These are phyloP conservation scores for Biston stratarius DNA, from an alignment of 2,888 invertebrate genomes.

Conservation along the genomic window DNA sequence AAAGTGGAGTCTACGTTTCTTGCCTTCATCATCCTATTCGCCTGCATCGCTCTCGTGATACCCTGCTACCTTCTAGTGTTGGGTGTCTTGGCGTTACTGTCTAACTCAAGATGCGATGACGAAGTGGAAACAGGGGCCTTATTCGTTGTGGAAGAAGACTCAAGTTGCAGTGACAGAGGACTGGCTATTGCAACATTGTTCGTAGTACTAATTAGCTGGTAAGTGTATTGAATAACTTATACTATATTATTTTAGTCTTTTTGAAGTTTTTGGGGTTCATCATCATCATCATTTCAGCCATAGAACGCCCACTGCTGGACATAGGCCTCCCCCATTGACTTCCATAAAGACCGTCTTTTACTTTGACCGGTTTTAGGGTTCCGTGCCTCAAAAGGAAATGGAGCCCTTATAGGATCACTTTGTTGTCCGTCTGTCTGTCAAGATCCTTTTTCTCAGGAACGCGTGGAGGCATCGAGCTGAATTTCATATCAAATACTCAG, in stretches of 20 bases:
- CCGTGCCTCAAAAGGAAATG: too few relatives aligned
- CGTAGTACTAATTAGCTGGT: conserved; percentile 78
- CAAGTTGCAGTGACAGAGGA: conserved; percentile 75
- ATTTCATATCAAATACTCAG: too few relatives aligned
- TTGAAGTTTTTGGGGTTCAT: too few relatives aligned
- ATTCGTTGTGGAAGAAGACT: conserved; percentile 70
- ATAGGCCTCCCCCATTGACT: too few relatives aligned
- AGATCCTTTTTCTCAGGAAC: too few relatives aligned
- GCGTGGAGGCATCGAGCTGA: too few relatives aligned
- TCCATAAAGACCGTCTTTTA: too few relatives aligned
- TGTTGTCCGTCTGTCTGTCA: too few relatives aligned
- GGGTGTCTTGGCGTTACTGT: conserved; percentile 84
- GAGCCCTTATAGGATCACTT: too few relatives aligned
- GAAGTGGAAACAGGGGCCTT: conserved; percentile 76
- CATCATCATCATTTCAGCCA: too few relatives aligned
- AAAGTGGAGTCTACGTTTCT: conserved; percentile 90
- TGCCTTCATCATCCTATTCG: conserved; percentile 87
- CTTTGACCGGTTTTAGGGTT: too few relatives aligned
- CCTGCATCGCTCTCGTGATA: conserved; percentile 88
- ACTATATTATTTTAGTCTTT: not conserved
- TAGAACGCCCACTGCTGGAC: too few relatives aligned
- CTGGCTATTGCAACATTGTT: conserved; percentile 72
- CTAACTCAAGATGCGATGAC: conserved; percentile 70
- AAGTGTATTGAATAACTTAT: conserved; percentile 49
- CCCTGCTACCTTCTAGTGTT: conserved; percentile 83